A percentile compares a stretch with the other conserved stretches of the same genome.
phyloP scores from a whole-genome alignment of 1,140 invertebrate species.

The Caenorhabditis brenneri region DNA sequence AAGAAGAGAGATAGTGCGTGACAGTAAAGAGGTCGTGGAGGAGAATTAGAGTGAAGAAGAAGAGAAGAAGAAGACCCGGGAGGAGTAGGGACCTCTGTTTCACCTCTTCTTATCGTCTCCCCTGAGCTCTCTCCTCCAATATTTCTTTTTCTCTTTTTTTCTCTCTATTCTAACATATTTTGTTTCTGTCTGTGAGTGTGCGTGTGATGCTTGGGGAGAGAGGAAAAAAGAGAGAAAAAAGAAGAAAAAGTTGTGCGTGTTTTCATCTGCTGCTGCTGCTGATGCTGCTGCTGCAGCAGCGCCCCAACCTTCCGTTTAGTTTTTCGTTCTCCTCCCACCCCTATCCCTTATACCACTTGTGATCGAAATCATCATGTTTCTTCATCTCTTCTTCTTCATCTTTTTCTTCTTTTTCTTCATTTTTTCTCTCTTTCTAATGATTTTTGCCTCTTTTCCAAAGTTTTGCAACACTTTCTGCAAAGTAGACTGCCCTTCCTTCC shows the following conservation, averaged over 20 bases:
- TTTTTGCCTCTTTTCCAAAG: not conserved
- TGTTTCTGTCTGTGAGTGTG: not conserved
- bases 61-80: not conserved
- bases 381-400: not conserved
- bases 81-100: not conserved
- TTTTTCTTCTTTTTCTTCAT: not conserved
- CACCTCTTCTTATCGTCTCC: not conserved
- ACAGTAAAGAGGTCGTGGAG: not conserved
- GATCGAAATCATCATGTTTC: conserved; percentile 27
- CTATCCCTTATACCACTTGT: conserved; percentile 29
- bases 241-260: conserved; percentile 26
- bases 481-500: conserved; percentile 66
- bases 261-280: conserved; percentile 25
- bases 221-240: not conserved
- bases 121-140: not conserved
- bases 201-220: not conserved
- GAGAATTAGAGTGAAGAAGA: not conserved
- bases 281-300: not conserved
- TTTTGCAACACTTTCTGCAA: not conserved
- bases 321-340: not conserved
- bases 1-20: not conserved
- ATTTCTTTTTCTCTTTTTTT: not conserved
- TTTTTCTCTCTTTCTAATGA: not conserved
- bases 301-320: not conserved
- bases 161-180: not conserved